Conservation (phyloP, 1,140 invertebrate genomes). For the Bombyx mori region ASM3026992v2 NC_085119.1:7316501-7317000, state of each 20-base stretch:
- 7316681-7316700: constrained; percentile 55
- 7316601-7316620: constrained; percentile 34
- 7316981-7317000: too few species aligned
- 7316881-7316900: not conserved
- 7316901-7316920: too few species aligned
- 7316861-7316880: too few species aligned
- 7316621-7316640: constrained; percentile 53
- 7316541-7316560: constrained; percentile 46
- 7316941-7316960: too few species aligned
- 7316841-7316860: too few species aligned
- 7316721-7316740: constrained; percentile 65
- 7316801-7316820: too few species aligned
- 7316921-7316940: too few species aligned
- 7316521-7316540: constrained; percentile 51
- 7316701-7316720: constrained; percentile 50
- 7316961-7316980: too few species aligned
- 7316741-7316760: constrained; percentile 5
- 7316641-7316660: constrained; percentile 43
- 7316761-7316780: too few species aligned
- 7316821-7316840: too few species aligned
- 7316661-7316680: constrained; percentile 34
- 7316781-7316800: too few species aligned
- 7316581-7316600: constrained; percentile 17
- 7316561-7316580: constrained; percentile 53
- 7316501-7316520: constrained; percentile 34